Percentiles rank a stretch among this genome's conserved stretches.
These are phyloP conservation scores for Chamaea fasciata DNA, from an alignment of 2,113 vertebrate species.

Conservation along the genomic window DNA sequence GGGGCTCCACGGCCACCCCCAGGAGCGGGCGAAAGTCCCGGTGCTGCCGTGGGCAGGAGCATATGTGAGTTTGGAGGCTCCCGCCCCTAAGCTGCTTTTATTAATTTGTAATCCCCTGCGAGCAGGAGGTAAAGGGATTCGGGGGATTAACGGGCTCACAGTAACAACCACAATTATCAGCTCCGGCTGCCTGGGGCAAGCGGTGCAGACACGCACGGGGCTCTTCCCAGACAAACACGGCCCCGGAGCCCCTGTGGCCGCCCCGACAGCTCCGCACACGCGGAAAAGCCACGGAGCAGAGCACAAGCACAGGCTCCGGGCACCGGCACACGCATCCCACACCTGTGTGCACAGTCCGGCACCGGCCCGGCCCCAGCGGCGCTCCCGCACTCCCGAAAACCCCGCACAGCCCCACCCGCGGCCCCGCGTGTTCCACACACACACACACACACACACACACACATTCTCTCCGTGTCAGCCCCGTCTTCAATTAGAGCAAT, in stretches of 20 bases:
- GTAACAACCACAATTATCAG: constrained; percentile 66
- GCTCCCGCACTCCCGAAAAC: rapidly evolving
- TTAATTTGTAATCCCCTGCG: constrained; percentile 65
- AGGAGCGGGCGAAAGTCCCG: background rate
- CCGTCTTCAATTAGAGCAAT: background rate
- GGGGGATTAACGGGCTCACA: constrained; percentile 60
- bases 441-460: background rate
- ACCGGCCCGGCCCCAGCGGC: background rate
- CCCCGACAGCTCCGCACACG: rapidly evolving
- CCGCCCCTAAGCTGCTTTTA: constrained; percentile 61
- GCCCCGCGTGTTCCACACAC: background rate
- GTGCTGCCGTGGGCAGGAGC: background rate
- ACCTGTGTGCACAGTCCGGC: rapidly evolving
- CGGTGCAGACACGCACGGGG: background rate
- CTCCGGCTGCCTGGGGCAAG: background rate
- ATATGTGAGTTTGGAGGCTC: constrained; percentile 37
- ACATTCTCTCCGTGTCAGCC: rapidly evolving
- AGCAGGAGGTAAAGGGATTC: constrained; percentile 68
- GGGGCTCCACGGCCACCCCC: background rate
- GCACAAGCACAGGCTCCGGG: rapidly evolving
- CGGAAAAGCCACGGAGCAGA: rapidly evolving
- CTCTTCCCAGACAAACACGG: rapidly evolving
- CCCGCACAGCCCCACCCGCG: rapidly evolving
- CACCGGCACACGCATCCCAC: rapidly evolving
- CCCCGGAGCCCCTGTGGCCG: rapidly evolving